phyloP scores from a whole-genome alignment of 1,140 invertebrate species.

The Bombus impatiens region DNA sequence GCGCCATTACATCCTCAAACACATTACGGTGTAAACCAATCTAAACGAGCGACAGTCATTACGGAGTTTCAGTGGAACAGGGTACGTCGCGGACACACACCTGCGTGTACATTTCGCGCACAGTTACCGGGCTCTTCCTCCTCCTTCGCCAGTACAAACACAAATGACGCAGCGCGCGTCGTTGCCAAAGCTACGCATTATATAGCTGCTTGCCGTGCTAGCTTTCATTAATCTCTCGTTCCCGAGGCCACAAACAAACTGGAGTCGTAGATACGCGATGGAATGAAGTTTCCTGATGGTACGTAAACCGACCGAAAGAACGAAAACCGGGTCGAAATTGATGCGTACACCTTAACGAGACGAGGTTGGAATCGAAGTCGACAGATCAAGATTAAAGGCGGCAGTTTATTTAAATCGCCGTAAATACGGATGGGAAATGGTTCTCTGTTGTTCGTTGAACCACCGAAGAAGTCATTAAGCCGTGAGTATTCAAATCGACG shows the following conservation, averaged over 20 bases:
- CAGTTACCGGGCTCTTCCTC: conserved; percentile 41
- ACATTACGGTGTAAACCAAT: conserved; percentile 65
- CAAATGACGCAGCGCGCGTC: conserved; percentile 36
- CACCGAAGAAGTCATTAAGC: conserved; percentile 37
- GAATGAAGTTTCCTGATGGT: neutral
- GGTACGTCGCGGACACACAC: conserved; percentile 53
- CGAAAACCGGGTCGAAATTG: neutral
- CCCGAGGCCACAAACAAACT: neutral
- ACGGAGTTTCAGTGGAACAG: conserved; percentile 57
- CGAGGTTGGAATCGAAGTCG: neutral
- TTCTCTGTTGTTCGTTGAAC: neutral
- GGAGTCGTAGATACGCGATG: neutral
- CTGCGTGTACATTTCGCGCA: conserved; percentile 58
- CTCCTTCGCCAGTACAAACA: conserved; percentile 49
- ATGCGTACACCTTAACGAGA: neutral
- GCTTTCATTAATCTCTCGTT: conserved; percentile 59
- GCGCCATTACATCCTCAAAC: conserved; percentile 52
- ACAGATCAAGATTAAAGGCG: conserved; percentile 4
- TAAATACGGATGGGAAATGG: neutral
- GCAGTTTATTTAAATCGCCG: neutral
- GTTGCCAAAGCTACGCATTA: conserved; percentile 36
- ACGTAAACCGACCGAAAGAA: neutral
- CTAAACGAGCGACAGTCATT: conserved; percentile 68
- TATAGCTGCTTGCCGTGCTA: conserved; percentile 9
- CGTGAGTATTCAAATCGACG: conserved; percentile 44